phyloP scores from a whole-genome alignment of 1,140 invertebrate species.

The Teleogryllus occipitalis region DNA sequence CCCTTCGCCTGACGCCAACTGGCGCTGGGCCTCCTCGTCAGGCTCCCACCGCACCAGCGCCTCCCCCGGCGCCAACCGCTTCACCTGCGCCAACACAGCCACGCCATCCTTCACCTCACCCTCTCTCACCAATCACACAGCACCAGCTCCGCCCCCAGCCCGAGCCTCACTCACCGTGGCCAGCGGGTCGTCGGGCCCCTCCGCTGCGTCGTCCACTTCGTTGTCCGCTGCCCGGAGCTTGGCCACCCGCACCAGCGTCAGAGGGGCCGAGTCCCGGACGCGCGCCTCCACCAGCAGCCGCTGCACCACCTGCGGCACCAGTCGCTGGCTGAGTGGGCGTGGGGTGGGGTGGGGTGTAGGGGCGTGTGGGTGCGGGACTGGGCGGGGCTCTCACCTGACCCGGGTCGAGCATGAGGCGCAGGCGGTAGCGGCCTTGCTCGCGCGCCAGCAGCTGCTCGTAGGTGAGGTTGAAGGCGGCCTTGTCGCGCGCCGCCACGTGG shows the following conservation, averaged over 20 bases:
- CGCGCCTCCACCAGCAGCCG: not conserved
- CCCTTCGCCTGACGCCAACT: too few species aligned
- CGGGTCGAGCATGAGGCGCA: not conserved
- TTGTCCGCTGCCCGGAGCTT: not conserved
- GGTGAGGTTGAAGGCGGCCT: constrained; percentile 31
- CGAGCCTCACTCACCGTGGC: not conserved
- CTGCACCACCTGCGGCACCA: not conserved
- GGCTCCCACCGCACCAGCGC: too few species aligned
- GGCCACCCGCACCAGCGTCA: not conserved
- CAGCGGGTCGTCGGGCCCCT: not conserved
- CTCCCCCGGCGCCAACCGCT: too few species aligned
- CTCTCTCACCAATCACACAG: too few species aligned
- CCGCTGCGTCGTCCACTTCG: not conserved
- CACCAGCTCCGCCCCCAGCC: too few species aligned
- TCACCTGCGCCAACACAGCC: too few species aligned
- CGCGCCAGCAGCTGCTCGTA: constrained; percentile 32
- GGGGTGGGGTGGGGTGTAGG: too few species aligned
- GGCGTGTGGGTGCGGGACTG: too few species aligned
- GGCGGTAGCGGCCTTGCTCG: constrained; percentile 9
- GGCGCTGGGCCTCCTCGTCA: too few species aligned
- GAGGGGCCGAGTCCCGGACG: not conserved
- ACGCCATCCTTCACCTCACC: too few species aligned
- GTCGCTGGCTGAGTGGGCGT: too few species aligned
- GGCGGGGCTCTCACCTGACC: not conserved
- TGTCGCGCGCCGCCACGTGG: constrained; percentile 27